phyloP scores from a whole-genome alignment of 2,888 invertebrate species.

The Drosophila acutilabella region DNA sequence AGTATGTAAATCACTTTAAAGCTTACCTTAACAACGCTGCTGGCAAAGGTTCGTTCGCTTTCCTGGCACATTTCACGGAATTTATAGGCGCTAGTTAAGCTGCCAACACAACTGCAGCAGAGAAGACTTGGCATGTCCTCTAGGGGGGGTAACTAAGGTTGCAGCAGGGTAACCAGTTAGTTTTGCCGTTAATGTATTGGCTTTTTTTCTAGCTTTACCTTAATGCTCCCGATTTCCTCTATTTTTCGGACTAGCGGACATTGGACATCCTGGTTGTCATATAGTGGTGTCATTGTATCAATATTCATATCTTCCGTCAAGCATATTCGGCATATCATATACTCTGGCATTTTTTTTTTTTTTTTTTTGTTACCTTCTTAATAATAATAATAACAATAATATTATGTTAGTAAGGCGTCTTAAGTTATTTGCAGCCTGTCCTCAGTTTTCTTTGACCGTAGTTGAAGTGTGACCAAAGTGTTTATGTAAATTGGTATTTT shows the following conservation, averaged over 20 bases:
- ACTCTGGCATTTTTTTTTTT: constrained; percentile 71
- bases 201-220: constrained; percentile 46
- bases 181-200: background rate
- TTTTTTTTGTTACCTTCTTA: constrained; percentile 11
- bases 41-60: constrained; percentile 80
- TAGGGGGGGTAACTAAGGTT: constrained; percentile 72
- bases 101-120: constrained; percentile 77
- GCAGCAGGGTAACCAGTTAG: background rate
- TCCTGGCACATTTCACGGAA: constrained; percentile 82
- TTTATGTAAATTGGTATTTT: constrained; percentile 2
- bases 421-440: constrained; percentile 26
- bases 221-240: constrained; percentile 82
- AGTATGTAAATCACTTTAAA: background rate
- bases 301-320: constrained; percentile 73
- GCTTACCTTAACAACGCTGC: constrained; percentile 76
- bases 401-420: constrained; percentile 33
- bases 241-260: constrained; percentile 79
- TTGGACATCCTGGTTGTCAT: constrained; percentile 66
- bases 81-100: constrained; percentile 74
- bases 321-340: constrained; percentile 82
- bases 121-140: constrained; percentile 82
- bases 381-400: constrained; percentile 37
- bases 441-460: constrained; percentile 35
- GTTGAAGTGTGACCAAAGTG: constrained; percentile 28
- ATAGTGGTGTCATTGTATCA: constrained; percentile 77